A percentile compares a stretch with the other conserved stretches of the same genome.
Conservation (phyloP, 1,140 invertebrate species). For the Aphaenogaster rudis region DNA sequence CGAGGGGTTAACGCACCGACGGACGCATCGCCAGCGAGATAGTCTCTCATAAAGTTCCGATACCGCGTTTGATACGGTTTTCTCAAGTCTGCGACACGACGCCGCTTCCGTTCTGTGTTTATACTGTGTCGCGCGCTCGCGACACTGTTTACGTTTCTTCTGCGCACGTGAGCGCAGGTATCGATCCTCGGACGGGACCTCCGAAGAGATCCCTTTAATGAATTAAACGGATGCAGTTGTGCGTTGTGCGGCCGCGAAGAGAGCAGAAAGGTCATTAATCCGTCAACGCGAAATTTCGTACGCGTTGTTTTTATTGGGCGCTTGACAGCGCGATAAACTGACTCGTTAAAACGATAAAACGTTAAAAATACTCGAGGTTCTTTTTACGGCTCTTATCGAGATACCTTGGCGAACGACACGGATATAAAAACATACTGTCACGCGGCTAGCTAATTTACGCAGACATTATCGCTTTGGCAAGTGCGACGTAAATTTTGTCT, state of each 20-base stretch:
- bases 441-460: not conserved
- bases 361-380: not conserved
- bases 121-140: constrained; percentile 1
- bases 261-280: not conserved
- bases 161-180: constrained; percentile 30
- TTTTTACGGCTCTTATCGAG: constrained; percentile 19
- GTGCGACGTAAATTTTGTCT: constrained; percentile 19
- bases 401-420: not conserved
- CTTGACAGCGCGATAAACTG: not conserved
- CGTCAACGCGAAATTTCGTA: not conserved
- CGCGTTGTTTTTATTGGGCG: not conserved
- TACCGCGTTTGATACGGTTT: constrained; percentile 47
- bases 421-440: not conserved
- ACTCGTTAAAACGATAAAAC: constrained; percentile 7
- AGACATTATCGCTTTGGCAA: not conserved
- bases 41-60: not conserved
- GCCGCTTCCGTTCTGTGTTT: constrained; percentile 61
- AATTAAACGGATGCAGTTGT: not conserved
- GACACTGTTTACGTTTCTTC: constrained; percentile 39
- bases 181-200: constrained; percentile 33
- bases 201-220: not conserved
- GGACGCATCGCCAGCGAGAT: constrained; percentile 18
- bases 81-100: constrained; percentile 18
- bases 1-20: constrained; percentile 50
- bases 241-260: too few relatives aligned